Evolutionary conservation across 2,797 vertebrate species (phyloP).

Genomic region (Brotula barbata): DNA sequence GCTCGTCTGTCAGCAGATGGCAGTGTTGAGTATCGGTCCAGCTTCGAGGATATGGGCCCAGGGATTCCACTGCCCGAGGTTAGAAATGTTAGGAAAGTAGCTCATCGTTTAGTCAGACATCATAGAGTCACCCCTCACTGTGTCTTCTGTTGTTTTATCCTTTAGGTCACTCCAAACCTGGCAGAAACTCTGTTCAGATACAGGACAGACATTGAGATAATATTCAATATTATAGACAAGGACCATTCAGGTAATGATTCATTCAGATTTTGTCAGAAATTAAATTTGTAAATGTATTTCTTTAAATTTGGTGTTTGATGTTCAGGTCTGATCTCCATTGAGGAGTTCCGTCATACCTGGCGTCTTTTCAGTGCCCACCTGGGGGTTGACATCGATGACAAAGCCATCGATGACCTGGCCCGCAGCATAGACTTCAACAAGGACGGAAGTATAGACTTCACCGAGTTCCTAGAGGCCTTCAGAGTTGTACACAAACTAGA

Average conservation of each 20-base stretch:
- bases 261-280: neutral
- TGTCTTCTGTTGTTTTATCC: neutral
- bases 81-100: conserved; percentile 22
- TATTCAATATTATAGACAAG: conserved; percentile 95
- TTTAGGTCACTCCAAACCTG: conserved; percentile 85
- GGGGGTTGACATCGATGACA: conserved; percentile 77
- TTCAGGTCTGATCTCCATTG: conserved; percentile 91
- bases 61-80: conserved; percentile 84
- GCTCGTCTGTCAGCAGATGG: conserved; percentile 76
- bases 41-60: conserved; percentile 86
- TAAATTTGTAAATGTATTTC: neutral
- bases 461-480: conserved; percentile 95
- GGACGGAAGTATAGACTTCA: conserved; percentile 96
- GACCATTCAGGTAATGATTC: conserved; percentile 87
- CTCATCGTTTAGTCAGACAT: neutral
- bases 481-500: conserved; percentile 90
- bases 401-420: conserved; percentile 85
- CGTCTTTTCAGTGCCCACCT: conserved; percentile 89
- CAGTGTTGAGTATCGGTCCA: conserved; percentile 86
- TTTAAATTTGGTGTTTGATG: neutral
- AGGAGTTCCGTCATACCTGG: conserved; percentile 94
- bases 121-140: neutral
- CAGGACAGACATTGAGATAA: conserved; percentile 90
- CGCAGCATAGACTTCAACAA: conserved; percentile 93
- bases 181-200: conserved; percentile 91